phyloP scores from a whole-genome alignment of 2,113 vertebrate genomes.

The Perccottus glenii region DNA sequence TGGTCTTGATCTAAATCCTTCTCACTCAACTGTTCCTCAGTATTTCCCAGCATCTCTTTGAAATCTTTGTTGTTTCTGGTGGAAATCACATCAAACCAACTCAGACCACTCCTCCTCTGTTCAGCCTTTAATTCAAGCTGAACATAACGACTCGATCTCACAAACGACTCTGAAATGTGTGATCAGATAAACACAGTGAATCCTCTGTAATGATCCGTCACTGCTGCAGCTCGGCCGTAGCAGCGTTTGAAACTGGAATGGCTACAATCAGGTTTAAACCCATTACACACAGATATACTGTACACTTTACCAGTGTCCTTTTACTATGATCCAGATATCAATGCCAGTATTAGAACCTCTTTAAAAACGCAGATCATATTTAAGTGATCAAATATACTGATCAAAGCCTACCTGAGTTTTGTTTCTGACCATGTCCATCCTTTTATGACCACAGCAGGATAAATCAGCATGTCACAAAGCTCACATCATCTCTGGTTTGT shows the following conservation, averaged over 20 bases:
- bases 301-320: too few species aligned
- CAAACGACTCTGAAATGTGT: constrained; percentile 83
- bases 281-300: neutral
- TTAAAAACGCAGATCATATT: too few species aligned
- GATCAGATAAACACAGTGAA: constrained; percentile 83
- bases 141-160: too few species aligned
- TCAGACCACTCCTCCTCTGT: constrained; percentile 19
- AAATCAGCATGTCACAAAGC: too few species aligned
- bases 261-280: constrained; percentile 85
- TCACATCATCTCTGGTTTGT: too few species aligned
- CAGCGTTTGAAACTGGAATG: constrained; percentile 85
- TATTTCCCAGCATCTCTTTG: constrained; percentile 30
- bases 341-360: too few species aligned
- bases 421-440: too few species aligned
- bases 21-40: constrained; percentile 42
- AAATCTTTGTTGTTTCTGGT: constrained; percentile 72
- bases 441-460: too few species aligned
- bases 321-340: too few species aligned
- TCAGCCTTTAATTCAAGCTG: constrained; percentile 76
- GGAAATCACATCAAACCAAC: constrained; percentile 64
- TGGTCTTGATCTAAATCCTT: constrained; percentile 22
- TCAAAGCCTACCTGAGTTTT: too few species aligned
- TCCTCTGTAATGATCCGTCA: constrained; percentile 82
- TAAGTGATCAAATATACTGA: too few species aligned
- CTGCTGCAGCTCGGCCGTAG: constrained; percentile 80